A percentile compares a stretch with the other conserved stretches of the same genome.
phyloP scores from a whole-genome alignment of 1,140 invertebrate genomes.

The Tetramorium simillimum region DNA sequence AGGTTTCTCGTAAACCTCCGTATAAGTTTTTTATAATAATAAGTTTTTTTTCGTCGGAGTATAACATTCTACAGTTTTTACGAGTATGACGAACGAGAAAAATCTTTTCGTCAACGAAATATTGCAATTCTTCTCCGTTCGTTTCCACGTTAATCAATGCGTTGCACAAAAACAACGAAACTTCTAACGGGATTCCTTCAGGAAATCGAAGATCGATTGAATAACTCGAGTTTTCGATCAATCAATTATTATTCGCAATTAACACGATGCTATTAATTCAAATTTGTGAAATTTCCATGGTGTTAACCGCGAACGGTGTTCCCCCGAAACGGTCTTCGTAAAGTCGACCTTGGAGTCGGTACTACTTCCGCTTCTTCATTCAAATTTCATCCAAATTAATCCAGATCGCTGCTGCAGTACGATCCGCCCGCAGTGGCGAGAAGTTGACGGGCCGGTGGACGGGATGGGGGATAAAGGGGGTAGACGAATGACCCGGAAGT shows the following conservation, averaged over 20 bases:
- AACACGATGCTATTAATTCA: not conserved
- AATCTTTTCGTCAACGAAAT: not conserved
- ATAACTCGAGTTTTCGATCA: not conserved
- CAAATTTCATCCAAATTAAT: constrained; percentile 63
- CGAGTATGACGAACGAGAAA: not conserved
- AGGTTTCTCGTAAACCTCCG: not conserved
- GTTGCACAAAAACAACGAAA: not conserved
- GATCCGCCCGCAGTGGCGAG: not conserved
- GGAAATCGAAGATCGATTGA: not conserved
- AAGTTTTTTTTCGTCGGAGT: not conserved
- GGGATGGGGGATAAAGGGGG: not conserved
- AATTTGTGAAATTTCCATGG: constrained; percentile 6
- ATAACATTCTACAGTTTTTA: not conserved
- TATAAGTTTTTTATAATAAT: no score
- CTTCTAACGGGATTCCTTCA: no score
- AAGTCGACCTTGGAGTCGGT: not conserved
- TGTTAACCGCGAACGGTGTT: constrained; percentile 5
- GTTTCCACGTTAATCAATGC: not conserved
- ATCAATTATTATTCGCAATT: not conserved
- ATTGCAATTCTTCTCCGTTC: not conserved
- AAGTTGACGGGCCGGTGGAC: not conserved
- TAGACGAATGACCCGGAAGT: constrained; percentile 64
- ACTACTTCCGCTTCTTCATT: constrained; percentile 22
- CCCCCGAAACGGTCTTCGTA: not conserved
- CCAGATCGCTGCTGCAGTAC: constrained; percentile 14